phyloP scores from a whole-genome alignment of 2,888 invertebrate species.

The Brachyptera risi region DNA sequence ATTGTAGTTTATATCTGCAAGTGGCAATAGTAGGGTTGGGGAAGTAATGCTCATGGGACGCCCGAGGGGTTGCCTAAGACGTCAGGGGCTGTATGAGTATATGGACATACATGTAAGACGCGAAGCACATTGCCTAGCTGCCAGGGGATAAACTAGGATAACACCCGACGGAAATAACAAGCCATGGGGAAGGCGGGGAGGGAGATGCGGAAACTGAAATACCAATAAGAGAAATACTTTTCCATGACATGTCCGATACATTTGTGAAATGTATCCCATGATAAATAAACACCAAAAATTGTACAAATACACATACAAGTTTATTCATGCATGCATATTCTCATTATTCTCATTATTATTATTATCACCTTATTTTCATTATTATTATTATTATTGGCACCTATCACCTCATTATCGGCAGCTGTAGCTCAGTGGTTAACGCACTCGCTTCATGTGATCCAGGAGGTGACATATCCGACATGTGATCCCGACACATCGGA shows the following conservation, averaged over 20 bases:
- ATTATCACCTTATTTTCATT: too few relatives aligned
- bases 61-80: constrained; percentile 33
- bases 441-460: too few relatives aligned
- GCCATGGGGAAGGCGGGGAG: neutral
- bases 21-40: constrained; percentile 22
- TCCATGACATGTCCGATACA: neutral
- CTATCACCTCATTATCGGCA: too few relatives aligned
- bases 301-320: too few relatives aligned
- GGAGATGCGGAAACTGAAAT: neutral
- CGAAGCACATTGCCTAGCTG: neutral
- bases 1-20: constrained; percentile 17
- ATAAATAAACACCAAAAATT: neutral
- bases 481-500: too few relatives aligned
- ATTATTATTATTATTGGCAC: too few relatives aligned
- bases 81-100: constrained; percentile 33
- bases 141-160: constrained; percentile 19
- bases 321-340: too few relatives aligned
- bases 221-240: constrained; percentile 16
- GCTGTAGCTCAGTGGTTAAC: too few relatives aligned
- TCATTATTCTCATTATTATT: too few relatives aligned
- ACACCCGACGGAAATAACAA: constrained; percentile 15
- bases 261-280: neutral
- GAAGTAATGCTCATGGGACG: constrained; percentile 8
- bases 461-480: too few relatives aligned
- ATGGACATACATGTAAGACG: neutral